Conservation (phyloP, 2,797 vertebrate genomes). For the Sebastolobus altivelis region DNA sequence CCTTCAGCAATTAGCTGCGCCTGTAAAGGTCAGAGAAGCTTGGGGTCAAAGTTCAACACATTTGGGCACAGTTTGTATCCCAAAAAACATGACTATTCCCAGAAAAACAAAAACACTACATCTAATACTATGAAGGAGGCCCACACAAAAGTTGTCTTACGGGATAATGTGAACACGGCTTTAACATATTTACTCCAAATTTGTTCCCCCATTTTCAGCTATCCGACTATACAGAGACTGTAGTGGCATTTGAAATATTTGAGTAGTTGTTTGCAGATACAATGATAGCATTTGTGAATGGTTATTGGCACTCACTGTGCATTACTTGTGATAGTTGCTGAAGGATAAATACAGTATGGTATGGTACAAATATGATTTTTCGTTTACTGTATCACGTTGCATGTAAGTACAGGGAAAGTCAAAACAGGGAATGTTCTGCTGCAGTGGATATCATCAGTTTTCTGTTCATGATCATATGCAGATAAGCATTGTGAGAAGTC, state of each 20-base stretch:
- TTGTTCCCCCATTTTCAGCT: neutral
- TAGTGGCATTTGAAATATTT: neutral
- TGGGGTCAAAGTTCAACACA: neutral
- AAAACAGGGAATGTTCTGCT: neutral
- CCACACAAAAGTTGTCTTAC: neutral
- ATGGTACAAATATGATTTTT: neutral
- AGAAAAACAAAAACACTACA: neutral
- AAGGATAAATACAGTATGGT: neutral
- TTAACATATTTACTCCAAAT: neutral
- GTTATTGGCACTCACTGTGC: neutral
- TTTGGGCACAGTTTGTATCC: neutral
- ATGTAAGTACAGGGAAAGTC: neutral
- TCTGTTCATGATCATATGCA: conserved; percentile 3
- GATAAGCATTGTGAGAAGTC: neutral
- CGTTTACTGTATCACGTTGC: neutral
- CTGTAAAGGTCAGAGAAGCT: neutral
- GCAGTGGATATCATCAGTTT: neutral
- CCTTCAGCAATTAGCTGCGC: neutral
- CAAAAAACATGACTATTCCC: neutral
- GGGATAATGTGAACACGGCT: neutral
- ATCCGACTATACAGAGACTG: neutral
- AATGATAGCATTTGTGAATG: neutral
- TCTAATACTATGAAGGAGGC: neutral
- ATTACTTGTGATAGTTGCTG: neutral
- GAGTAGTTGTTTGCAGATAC: neutral